Percentiles rank a stretch among this genome's conserved stretches.
Conservation (phyloP, 1,140 invertebrate genomes). For the Leptinotarsa lineolata region DNA sequence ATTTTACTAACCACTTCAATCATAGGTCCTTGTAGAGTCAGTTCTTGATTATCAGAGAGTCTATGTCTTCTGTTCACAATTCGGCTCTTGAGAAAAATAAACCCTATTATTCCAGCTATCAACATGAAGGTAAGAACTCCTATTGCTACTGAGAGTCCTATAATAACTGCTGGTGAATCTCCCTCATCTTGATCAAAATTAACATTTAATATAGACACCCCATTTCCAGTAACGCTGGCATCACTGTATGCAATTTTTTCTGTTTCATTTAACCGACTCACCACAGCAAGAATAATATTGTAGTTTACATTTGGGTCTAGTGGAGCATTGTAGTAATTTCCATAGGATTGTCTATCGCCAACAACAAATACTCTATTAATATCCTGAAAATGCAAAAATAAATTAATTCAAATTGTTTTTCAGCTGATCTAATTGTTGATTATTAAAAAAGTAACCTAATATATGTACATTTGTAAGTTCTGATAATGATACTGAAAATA, state of each 20-base stretch:
- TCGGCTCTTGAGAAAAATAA: constrained; percentile 63
- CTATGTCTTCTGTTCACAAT: constrained; percentile 60
- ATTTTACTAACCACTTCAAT: constrained; percentile 60
- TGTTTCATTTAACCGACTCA: constrained; percentile 69
- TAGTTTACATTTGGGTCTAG: constrained; percentile 67
- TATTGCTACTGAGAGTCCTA: constrained; percentile 65
- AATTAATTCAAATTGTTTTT: background rate
- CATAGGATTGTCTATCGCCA: constrained; percentile 75
- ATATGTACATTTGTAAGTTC: too few relatives aligned
- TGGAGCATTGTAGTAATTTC: constrained; percentile 79
- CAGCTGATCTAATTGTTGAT: background rate
- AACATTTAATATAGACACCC: constrained; percentile 39
- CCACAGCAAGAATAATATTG: constrained; percentile 73
- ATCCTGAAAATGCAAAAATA: constrained; percentile 51
- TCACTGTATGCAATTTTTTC: constrained; percentile 70
- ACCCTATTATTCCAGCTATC: constrained; percentile 63
- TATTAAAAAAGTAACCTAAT: too few relatives aligned
- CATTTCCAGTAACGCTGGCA: constrained; percentile 53
- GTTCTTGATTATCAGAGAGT: constrained; percentile 66
- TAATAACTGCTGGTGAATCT: constrained; percentile 53
- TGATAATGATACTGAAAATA: too few relatives aligned
- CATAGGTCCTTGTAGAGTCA: constrained; percentile 68
- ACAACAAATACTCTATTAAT: constrained; percentile 71
- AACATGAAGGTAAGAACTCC: constrained; percentile 64
- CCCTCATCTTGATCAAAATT: constrained; percentile 32